phyloP scores from a whole-genome alignment of 2,797 vertebrate genomes.

The Enteromius mattozi region DNA sequence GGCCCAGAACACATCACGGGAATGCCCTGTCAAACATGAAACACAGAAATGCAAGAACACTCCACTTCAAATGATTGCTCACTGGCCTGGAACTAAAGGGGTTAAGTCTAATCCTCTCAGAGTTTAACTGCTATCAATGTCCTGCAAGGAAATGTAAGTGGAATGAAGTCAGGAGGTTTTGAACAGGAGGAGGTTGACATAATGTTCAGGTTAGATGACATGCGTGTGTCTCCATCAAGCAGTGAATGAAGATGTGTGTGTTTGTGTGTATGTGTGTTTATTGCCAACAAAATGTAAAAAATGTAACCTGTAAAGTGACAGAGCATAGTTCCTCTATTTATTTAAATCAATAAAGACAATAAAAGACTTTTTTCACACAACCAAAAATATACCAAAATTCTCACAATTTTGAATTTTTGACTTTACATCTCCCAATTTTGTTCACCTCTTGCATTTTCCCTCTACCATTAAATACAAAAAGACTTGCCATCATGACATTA shows the following conservation, averaged over 20 bases:
- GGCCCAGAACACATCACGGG: slow-evolving; percentile 71
- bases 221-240: neutral
- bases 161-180: slow-evolving; percentile 41
- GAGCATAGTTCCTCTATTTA: neutral
- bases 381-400: no score
- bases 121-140: slow-evolving; percentile 62
- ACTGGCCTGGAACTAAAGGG: slow-evolving; percentile 72
- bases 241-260: neutral
- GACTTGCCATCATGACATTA: no score
- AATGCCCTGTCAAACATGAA: slow-evolving; percentile 64
- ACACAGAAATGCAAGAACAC: slow-evolving; percentile 67
- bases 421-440: neutral
- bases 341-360: no score
- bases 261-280: neutral
- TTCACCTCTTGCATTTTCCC: no score
- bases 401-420: no score
- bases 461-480: no score
- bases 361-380: neutral
- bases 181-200: slow-evolving; percentile 6
- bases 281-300: neutral
- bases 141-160: slow-evolving; percentile 27
- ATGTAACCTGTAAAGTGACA: neutral
- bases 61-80: slow-evolving; percentile 70
- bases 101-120: slow-evolving; percentile 72
- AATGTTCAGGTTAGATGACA: slow-evolving; percentile 9